Evolutionary conservation across 2,113 vertebrate genomes (phyloP).

Genomic region (Carlito syrichta): DNA sequence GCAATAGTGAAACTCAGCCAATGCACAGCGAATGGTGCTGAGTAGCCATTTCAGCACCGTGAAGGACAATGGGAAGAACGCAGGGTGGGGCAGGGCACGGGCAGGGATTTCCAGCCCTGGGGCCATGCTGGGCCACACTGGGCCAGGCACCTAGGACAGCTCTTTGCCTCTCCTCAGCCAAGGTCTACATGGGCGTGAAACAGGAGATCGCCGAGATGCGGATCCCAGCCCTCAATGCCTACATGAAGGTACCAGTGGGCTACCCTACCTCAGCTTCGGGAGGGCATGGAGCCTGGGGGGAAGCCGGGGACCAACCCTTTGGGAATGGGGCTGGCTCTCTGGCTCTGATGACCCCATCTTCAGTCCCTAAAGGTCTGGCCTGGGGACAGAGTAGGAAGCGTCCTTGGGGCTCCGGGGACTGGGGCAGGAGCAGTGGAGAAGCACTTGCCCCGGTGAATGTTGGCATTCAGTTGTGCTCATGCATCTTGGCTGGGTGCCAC

Average conservation of each 20-base stretch:
- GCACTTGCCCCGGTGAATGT: no score
- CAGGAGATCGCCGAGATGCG: constrained; percentile 93
- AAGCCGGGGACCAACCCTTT: background rate
- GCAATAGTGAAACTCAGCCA: background rate
- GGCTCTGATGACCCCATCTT: background rate
- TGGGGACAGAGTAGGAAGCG: background rate
- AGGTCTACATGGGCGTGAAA: constrained; percentile 93
- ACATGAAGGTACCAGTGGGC: constrained; percentile 92
- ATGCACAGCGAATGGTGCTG: accelerated
- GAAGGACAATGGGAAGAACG: accelerated
- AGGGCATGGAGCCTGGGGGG: background rate
- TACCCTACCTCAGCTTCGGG: background rate
- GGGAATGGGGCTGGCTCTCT: background rate
- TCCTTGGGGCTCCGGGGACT: accelerated
- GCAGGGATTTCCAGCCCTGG: accelerated
- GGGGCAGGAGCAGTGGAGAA: background rate
- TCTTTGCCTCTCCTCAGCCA: constrained; percentile 82
- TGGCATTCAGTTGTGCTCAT: no score
- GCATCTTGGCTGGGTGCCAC: no score
- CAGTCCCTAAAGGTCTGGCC: background rate
- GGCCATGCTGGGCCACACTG: accelerated
- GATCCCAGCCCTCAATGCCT: constrained; percentile 91
- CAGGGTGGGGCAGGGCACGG: accelerated
- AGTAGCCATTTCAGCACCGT: accelerated
- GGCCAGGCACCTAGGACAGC: background rate